These are phyloP conservation scores for Rotaria socialis DNA, from an alignment of 2,888 invertebrate genomes.

Conservation along the genomic window DNA sequence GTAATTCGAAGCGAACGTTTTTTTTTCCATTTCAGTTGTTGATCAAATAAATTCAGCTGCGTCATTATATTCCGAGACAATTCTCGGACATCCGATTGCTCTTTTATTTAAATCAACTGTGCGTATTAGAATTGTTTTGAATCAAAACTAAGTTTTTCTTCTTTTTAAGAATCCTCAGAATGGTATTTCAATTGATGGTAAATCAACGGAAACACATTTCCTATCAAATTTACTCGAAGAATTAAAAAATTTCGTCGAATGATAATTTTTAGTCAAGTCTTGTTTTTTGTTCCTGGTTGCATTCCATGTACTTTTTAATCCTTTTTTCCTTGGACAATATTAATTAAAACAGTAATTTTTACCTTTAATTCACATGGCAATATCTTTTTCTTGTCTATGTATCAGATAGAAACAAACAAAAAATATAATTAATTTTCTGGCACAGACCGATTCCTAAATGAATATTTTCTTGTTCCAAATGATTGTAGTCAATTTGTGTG, in stretches of 20 bases:
- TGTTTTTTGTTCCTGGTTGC: neutral
- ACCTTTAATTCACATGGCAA: neutral
- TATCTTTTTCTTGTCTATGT: neutral
- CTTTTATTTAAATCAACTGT: neutral
- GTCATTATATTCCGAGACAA: neutral
- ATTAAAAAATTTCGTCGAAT: neutral
- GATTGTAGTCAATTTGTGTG: conserved; percentile 30
- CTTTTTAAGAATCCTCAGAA: neutral
- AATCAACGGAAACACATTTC: conserved; percentile 23
- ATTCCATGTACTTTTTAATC: neutral
- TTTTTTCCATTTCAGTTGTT: neutral
- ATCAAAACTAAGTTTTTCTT: neutral
- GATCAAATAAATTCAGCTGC: neutral
- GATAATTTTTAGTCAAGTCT: neutral
- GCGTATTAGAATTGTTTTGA: neutral
- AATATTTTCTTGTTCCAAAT: neutral
- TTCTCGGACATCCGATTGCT: conserved; percentile 20
- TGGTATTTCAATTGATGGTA: neutral
- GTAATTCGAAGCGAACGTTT: too few relatives aligned
- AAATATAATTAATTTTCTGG: neutral
- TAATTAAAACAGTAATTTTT: neutral
- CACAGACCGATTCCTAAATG: neutral
- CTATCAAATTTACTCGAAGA: conserved; percentile 10
- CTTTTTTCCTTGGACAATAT: neutral
- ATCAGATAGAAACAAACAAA: neutral